phyloP scores from a whole-genome alignment of 2,797 vertebrate genomes.

The Danio choprae region DNA sequence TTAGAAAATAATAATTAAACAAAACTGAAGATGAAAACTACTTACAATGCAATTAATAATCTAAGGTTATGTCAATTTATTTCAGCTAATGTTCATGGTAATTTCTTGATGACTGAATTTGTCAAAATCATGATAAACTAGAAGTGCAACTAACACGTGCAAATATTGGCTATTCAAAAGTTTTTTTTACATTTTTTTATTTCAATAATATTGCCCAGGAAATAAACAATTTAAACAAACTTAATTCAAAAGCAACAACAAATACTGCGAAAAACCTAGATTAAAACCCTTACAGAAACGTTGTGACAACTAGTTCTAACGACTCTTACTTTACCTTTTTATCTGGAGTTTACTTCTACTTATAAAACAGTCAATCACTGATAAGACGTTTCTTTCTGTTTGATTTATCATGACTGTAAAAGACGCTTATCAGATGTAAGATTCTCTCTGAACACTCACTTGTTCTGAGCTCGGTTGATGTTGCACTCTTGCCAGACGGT shows the following conservation, averaged over 20 bases:
- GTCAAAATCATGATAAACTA: no score
- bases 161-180: neutral
- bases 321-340: neutral
- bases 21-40: no score
- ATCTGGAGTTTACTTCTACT: neutral
- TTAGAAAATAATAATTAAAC: no score
- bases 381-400: neutral
- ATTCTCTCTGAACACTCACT: conserved; percentile 78
- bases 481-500: conserved; percentile 98
- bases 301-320: neutral
- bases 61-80: no score
- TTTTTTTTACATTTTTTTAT: neutral
- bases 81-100: no score
- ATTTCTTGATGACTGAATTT: no score
- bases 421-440: conserved; percentile 10
- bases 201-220: neutral
- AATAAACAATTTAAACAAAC: neutral
- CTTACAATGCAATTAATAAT: no score
- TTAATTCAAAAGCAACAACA: no score
- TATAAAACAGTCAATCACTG: neutral
- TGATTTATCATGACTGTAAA: conserved; percentile 11
- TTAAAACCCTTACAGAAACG: neutral
- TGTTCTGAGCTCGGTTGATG: conserved; percentile 95
- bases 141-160: no score
- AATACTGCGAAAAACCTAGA: neutral